Conservation (phyloP, 2,888 invertebrate species). For the Lasioglossum villosulum region DNA sequence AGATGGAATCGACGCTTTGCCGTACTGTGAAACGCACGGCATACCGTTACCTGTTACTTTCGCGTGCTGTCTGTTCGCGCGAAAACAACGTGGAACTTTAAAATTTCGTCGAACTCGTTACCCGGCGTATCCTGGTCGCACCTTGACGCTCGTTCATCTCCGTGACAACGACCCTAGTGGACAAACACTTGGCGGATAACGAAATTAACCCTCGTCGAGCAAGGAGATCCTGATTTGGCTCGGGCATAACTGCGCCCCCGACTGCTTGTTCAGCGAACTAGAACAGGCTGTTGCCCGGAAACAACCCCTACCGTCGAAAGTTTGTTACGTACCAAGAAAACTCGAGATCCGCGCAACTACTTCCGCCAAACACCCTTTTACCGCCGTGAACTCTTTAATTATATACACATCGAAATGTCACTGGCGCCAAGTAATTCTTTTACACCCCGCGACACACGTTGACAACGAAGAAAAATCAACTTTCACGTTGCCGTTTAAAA, state of each 20-base stretch:
- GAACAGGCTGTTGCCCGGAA: slow-evolving; percentile 39
- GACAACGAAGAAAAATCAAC: too few species aligned
- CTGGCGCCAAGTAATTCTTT: too few species aligned
- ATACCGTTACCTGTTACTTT: neutral
- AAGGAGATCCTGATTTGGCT: slow-evolving; percentile 56
- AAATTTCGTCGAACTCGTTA: slow-evolving; percentile 22
- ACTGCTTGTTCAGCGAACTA: slow-evolving; percentile 49
- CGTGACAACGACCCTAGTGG: slow-evolving; percentile 47
- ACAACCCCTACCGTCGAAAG: slow-evolving; percentile 46
- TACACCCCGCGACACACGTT: too few species aligned
- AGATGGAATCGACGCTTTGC: neutral
- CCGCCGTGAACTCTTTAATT: slow-evolving; percentile 20
- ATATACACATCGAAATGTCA: neutral
- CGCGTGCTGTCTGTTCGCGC: neutral
- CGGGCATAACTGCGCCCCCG: slow-evolving; percentile 36
- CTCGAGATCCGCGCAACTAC: neutral
- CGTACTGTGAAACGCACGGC: too few species aligned
- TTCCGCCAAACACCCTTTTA: neutral
- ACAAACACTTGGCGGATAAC: slow-evolving; percentile 62
- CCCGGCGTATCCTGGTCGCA: slow-evolving; percentile 24
- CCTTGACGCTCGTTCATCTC: slow-evolving; percentile 29
- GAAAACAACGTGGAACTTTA: neutral
- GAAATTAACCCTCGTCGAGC: slow-evolving; percentile 64
- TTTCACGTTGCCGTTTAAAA: too few species aligned
- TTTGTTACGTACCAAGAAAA: slow-evolving; percentile 47